Base-by-base conservation (phyloP, 2,888 invertebrate species). In the Ennomos fuscantarius region DNA sequence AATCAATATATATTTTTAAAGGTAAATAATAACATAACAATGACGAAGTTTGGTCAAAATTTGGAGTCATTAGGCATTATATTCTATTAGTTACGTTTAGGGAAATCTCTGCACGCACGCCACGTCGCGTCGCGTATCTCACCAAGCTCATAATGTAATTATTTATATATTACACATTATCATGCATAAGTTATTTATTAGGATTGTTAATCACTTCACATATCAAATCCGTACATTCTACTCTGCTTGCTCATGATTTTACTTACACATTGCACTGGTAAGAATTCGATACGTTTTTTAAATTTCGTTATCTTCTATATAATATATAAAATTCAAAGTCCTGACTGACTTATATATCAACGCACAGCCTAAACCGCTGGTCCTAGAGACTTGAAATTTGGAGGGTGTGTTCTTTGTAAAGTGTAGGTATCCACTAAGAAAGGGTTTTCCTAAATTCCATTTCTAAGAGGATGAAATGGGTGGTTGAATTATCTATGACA, bases 191-290 rank as follows among this genome's bases (percentile, higher is more conserved):
- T 53, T 57, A 57, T 50, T 71, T 74, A 74, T 72, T 74, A 75
- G 69, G 72, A 73, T 73, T 78, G 73, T 78, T 74, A 65, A 61
- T 63, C 49, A 68, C 72, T 72, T 72, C 66, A 72, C 72, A 74
- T 66, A 68, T 70, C 69, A 73, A 71, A 69, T 73, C 69, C 74
- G 67, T 69, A 76, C 71, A 73, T 68, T 63, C 66, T 61, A 66
- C 52, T 62, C 8, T 41, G 43, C 58, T 58, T 33, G 58, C 53
- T 58, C 58, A 54, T 53, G 49, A 36, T 36, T 48, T 58, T 54
- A 47, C 13, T 42, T 51, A 32, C 0, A 6, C 10, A 35, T 13
- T 0, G 2, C 8, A 15, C 34, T 9, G 9, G 34, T 6, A 24
- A 24, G 5, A 24, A 6, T 24, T 24, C 24, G 24, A 3, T 24